A percentile compares a stretch with the other conserved stretches of the same genome.
These are phyloP conservation scores for Phymatocera aterrima DNA, from an alignment of 2,888 invertebrate species.

Conservation along the genomic window DNA sequence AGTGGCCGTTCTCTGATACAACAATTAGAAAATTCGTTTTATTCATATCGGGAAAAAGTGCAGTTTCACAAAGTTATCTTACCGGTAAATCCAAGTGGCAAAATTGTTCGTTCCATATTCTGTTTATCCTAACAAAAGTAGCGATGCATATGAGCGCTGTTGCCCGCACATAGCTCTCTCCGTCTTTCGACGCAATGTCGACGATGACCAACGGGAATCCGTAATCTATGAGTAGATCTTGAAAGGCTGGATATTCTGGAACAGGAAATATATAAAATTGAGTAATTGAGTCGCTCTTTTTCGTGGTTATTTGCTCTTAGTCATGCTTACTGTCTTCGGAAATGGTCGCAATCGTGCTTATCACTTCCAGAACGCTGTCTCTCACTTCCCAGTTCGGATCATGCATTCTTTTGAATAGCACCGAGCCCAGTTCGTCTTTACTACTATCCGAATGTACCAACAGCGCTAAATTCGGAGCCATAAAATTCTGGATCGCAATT, in stretches of 20 bases:
- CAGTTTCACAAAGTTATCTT: conserved; percentile 58
- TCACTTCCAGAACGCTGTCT: conserved; percentile 85
- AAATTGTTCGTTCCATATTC: conserved; percentile 82
- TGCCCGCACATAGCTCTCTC: conserved; percentile 85
- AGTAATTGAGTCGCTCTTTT: not conserved
- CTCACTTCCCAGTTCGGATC: conserved; percentile 88
- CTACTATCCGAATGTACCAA: conserved; percentile 81
- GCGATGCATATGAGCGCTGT: conserved; percentile 85
- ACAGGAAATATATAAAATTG: conserved; percentile 53
- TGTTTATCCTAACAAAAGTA: conserved; percentile 80
- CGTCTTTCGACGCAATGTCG: conserved; percentile 82
- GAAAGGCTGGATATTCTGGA: conserved; percentile 87
- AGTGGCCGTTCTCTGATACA: conserved; percentile 76
- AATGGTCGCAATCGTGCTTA: conserved; percentile 83
- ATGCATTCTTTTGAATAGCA: conserved; percentile 83
- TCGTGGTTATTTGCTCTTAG: not conserved
- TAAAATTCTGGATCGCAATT: conserved; percentile 84
- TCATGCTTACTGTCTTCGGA: conserved; percentile 82
- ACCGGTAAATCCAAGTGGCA: conserved; percentile 81
- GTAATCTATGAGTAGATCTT: conserved; percentile 81
- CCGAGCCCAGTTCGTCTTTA: conserved; percentile 81
- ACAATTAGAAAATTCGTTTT: conserved; percentile 53
- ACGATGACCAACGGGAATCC: conserved; percentile 81
- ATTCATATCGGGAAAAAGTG: not conserved
- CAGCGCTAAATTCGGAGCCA: conserved; percentile 86